Base-by-base conservation (phyloP, 2,113 vertebrate species). In the Melanocharis versteri region DNA sequence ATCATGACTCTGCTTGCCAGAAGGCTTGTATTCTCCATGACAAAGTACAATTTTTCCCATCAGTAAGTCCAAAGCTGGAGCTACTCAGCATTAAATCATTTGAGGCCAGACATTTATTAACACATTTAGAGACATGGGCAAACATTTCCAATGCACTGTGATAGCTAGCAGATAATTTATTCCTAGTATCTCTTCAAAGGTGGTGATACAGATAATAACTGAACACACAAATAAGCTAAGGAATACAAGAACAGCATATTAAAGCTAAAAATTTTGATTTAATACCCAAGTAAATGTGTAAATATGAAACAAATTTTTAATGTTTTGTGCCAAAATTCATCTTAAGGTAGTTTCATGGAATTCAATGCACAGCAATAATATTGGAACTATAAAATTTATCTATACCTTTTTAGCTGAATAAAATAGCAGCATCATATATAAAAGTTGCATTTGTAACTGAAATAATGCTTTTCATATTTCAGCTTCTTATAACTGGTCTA, bases 51-150 rank as follows among this genome's bases (percentile, higher is more conserved):
- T 64, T 83, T 92, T 84, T 75, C 26, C 60, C 45, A 83, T 87
- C 69, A 84, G 57, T 87, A 86, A 93, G 39, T 70, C 88, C 94
- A 88, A 96, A 92, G 30, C 71, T 78, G 66, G 62, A 95, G 76
- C 35, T 78, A 86, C 60, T 77, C 65, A 83, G 51, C 39, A 71
- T 64, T 81, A 80, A 92, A 96, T 93, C 47, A 85, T 72, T 88
- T 65, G 66, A 95, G n/a, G 42, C 39, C 70, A 88, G 75, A 82
- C 81, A 70, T 69, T 71, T 73, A 83, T 54, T 76, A 85, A 79
- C 23, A 77, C 72, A 68, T 42, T 87, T 39, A 83, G 80, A 93
- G 44, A 91, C 33, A 66, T 1, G 22, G 53, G 42, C 54, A 86
- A 91, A 90, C 11, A 82, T 87, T 91, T 92, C 45, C 48, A 85